A percentile compares a stretch with the other conserved stretches of the same genome.
phyloP scores from a whole-genome alignment of 92 coral and sea anemone genomes.

The Metridium senile region DNA sequence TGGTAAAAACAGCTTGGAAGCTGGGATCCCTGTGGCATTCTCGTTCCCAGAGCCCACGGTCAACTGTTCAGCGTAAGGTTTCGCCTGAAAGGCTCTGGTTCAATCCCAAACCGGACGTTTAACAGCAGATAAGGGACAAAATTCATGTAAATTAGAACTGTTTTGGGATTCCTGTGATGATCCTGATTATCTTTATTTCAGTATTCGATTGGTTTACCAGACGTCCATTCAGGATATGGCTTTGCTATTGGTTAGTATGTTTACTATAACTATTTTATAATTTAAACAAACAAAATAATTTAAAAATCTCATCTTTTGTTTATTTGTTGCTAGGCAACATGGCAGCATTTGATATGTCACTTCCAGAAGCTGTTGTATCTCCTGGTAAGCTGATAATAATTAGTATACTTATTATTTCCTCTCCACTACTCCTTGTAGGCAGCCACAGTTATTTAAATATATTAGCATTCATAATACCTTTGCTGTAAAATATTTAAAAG shows the following conservation, averaged over 20 bases:
- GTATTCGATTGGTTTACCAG: constrained; percentile 95
- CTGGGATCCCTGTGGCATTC: not conserved
- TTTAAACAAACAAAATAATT: not conserved
- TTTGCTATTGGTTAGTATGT: constrained; percentile 88
- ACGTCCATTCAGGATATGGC: constrained; percentile 97
- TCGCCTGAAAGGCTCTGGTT: too few species aligned
- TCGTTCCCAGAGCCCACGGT: too few species aligned
- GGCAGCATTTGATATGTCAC: constrained; percentile 98
- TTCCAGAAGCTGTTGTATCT: constrained; percentile 89
- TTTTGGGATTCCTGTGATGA: too few species aligned
- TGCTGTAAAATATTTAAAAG: too few species aligned
- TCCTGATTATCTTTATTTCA: constrained; percentile 19
- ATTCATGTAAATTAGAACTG: too few species aligned
- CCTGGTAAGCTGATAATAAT: constrained; percentile 64
- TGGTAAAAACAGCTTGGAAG: not conserved
- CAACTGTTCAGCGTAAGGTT: too few species aligned
- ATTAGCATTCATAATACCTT: too few species aligned
- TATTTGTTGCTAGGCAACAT: constrained; percentile 72
- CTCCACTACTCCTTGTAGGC: too few species aligned
- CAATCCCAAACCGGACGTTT: too few species aligned
- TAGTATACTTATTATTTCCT: not conserved
- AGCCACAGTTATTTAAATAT: too few species aligned
- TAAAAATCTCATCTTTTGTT: not conserved
- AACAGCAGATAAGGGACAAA: too few species aligned
- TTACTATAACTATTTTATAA: not conserved